These are phyloP conservation scores for Chloropsis hardwickii DNA, from an alignment of 2,113 vertebrate genomes.

Conservation along the genomic window DNA sequence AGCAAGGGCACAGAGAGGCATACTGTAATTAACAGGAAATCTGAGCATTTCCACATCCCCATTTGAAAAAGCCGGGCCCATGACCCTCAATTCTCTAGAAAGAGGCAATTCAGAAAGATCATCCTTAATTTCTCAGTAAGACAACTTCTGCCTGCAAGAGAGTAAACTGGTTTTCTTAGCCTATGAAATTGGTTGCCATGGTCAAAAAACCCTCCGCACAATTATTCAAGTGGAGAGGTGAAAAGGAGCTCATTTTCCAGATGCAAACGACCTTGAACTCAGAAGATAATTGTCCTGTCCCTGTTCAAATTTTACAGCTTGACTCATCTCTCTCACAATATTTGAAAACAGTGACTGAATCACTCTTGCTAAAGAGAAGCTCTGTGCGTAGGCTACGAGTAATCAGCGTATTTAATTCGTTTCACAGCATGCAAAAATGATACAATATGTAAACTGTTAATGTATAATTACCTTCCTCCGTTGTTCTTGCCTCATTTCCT, in stretches of 20 bases:
- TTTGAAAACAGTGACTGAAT: neutral
- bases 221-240: neutral
- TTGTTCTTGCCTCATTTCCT: slow-evolving; percentile 73
- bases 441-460: slow-evolving; percentile 24
- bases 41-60: neutral
- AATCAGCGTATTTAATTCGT: slow-evolving; percentile 44
- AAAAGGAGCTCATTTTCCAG: neutral
- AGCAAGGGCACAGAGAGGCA: neutral
- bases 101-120: neutral
- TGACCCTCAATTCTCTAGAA: neutral
- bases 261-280: neutral
- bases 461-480: slow-evolving; percentile 71
- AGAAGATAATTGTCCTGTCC: neutral
- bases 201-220: neutral
- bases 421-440: slow-evolving; percentile 49
- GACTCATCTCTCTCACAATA: neutral
- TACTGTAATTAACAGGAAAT: neutral
- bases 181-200: neutral
- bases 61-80: neutral
- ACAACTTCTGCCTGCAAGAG: neutral
- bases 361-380: neutral
- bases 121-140: neutral
- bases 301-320: neutral
- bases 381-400: neutral
- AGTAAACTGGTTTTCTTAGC: neutral